Evolutionary conservation across 1,140 invertebrate genomes (phyloP).

Genomic region (Alviniconcha marisindica): DNA sequence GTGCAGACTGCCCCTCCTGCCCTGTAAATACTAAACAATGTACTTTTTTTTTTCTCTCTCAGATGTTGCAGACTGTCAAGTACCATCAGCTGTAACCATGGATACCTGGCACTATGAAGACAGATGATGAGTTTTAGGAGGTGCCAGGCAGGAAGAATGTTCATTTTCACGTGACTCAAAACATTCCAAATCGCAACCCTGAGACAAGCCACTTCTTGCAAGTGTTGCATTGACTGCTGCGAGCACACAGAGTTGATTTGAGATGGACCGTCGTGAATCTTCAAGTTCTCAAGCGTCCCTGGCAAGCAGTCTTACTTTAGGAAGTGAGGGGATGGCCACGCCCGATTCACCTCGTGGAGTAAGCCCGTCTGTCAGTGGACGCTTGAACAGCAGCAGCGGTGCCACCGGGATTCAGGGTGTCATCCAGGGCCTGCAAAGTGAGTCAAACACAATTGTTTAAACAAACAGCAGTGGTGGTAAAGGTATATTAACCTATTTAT

Average conservation of each 20-base stretch:
- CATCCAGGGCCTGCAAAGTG: conserved; percentile 38
- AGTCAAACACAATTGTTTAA: too few species aligned
- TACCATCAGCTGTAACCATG: background rate
- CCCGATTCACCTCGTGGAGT: conserved; percentile 30
- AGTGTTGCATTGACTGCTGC: background rate
- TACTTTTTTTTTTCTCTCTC: background rate
- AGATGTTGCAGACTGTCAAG: background rate
- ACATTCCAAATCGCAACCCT: background rate
- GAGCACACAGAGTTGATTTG: background rate
- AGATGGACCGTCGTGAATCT: conserved; percentile 24
- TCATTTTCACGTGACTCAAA: background rate
- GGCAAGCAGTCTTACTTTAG: conserved; percentile 22
- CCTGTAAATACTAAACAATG: background rate
- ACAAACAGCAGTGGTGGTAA: too few species aligned
- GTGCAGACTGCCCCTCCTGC: background rate
- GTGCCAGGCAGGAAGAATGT: background rate
- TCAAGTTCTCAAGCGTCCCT: conserved; percentile 23
- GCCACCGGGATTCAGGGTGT: conserved; percentile 25
- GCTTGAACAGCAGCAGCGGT: background rate
- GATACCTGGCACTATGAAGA: background rate
- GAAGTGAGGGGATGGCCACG: conserved; percentile 11
- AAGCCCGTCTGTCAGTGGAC: background rate
- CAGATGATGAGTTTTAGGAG: background rate
- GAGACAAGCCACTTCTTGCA: too few species aligned
- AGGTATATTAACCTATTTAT: too few species aligned